Evolutionary conservation across 2,888 invertebrate genomes (phyloP).

Genomic region (Pristionchus mayeri): DNA sequence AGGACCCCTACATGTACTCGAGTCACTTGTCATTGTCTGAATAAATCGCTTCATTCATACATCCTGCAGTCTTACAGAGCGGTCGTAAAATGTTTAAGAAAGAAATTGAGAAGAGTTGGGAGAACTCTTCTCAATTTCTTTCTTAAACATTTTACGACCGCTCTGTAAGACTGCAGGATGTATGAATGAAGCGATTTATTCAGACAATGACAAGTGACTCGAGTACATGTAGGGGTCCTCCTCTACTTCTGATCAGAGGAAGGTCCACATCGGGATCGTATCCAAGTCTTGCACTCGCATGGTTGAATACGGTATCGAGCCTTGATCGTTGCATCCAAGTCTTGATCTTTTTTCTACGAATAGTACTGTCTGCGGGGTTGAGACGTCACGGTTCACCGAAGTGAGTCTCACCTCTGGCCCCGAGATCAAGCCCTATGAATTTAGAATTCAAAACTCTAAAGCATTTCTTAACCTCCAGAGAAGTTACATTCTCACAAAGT

Average conservation of each 20-base stretch:
- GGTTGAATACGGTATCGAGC: not conserved
- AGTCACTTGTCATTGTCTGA: not conserved
- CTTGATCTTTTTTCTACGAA: not conserved
- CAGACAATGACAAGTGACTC: not conserved
- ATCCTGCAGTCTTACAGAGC: too few relatives aligned
- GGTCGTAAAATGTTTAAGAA: not conserved
- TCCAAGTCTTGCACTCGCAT: not conserved
- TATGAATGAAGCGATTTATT: not conserved
- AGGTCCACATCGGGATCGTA: not conserved
- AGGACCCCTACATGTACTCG: not conserved
- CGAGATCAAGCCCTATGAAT: not conserved
- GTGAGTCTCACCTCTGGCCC: not conserved
- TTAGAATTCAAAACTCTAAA: not conserved
- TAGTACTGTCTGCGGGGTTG: not conserved
- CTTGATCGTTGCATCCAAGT: not conserved
- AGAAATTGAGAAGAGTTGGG: not conserved
- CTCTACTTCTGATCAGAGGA: not conserved
- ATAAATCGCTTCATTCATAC: too few relatives aligned
- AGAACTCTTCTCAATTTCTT: slow-evolving; percentile 16
- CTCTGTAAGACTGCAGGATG: slow-evolving; percentile 12
- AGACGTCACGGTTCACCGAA: not conserved
- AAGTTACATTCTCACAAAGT: not conserved
- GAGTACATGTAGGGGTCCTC: not conserved
- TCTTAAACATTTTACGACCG: slow-evolving; percentile 39
- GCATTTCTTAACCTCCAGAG: slow-evolving; percentile 33